Evolutionary conservation across 1,140 invertebrate genomes (phyloP).

Genomic region (Diuraphis noxia): DNA sequence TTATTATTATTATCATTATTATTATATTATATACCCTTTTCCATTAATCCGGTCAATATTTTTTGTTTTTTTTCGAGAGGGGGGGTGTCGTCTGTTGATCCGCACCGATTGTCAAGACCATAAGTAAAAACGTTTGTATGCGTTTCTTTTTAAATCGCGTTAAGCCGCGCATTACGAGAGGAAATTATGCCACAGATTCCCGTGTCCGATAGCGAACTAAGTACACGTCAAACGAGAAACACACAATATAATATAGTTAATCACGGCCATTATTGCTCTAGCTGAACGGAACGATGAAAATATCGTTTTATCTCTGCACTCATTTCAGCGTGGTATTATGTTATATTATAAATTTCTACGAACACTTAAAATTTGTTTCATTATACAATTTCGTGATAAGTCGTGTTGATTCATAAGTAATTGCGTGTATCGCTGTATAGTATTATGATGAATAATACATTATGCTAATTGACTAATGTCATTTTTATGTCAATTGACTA

Average conservation of each 20-base stretch:
- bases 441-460: background rate
- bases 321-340: too few relatives aligned
- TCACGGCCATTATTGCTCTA: background rate
- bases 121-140: background rate
- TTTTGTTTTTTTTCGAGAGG: slow-evolving; percentile 43
- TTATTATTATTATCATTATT: too few relatives aligned
- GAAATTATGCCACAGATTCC: background rate
- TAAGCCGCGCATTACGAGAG: background rate
- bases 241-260: background rate
- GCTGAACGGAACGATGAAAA: background rate
- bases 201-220: background rate
- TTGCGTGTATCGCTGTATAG: background rate
- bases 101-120: background rate
- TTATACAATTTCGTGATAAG: background rate
- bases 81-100: background rate
- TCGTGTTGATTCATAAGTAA: background rate
- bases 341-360: too few relatives aligned
- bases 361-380: background rate
- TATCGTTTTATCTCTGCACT: background rate
- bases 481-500: too few relatives aligned
- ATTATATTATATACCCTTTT: background rate
- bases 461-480: too few relatives aligned
- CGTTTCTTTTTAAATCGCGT: background rate
- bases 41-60: slow-evolving; percentile 46
- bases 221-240: background rate